Conservation (phyloP, 2,113 vertebrate genomes). For the Ptilorrhoa leucosticta region DNA sequence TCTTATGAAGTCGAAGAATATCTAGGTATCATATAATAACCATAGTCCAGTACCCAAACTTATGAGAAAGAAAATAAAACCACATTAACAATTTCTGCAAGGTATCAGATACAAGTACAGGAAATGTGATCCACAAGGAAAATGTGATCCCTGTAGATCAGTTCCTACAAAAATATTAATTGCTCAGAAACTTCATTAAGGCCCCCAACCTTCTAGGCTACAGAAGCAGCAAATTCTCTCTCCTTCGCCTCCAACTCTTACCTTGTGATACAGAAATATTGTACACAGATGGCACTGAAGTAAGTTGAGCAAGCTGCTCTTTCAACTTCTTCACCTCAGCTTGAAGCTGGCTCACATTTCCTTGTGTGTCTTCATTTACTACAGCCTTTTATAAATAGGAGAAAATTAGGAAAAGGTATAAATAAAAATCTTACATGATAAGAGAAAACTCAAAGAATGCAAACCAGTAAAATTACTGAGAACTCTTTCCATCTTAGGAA, state of each 20-base stretch:
- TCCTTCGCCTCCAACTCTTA: background rate
- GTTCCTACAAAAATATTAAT: background rate
- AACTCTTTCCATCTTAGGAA: background rate
- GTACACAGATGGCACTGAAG: slow-evolving; percentile 40
- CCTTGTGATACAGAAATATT: slow-evolving; percentile 47
- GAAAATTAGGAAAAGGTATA: background rate
- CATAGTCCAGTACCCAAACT: background rate
- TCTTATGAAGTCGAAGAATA: background rate
- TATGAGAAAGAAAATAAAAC: background rate
- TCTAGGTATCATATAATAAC: background rate
- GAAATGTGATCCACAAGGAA: background rate
- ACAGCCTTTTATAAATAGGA: slow-evolving; percentile 78
- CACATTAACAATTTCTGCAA: background rate
- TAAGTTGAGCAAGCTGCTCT: slow-evolving; percentile 81
- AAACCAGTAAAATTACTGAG: background rate
- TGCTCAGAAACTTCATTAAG: background rate
- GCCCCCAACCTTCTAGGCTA: background rate
- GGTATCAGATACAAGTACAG: background rate
- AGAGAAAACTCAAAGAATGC: background rate
- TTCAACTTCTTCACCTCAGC: slow-evolving; percentile 91
- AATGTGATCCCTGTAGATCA: background rate
- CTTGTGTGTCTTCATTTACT: slow-evolving; percentile 94
- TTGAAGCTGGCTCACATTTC: slow-evolving; percentile 91
- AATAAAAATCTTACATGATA: background rate
- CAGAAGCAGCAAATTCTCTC: background rate